Evolutionary conservation across 2,888 invertebrate genomes (phyloP).

Genomic region (Eupithecia abbreviata): DNA sequence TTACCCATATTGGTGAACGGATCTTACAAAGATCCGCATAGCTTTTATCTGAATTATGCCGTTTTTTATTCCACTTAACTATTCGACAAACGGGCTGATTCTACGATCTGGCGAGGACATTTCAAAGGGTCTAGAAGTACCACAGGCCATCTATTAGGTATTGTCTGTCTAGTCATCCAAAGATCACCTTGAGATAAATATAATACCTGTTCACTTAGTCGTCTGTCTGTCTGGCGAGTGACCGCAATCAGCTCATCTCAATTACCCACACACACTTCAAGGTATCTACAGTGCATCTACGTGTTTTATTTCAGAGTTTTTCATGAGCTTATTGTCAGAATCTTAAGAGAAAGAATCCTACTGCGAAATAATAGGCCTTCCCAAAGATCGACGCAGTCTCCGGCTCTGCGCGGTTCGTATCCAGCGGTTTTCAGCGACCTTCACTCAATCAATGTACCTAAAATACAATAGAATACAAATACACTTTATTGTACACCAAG

Average conservation of each 20-base stretch:
- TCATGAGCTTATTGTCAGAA: not conserved
- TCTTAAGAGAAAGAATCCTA: too few species aligned
- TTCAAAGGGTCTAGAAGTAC: too few species aligned
- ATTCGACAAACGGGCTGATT: too few species aligned
- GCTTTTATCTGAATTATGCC: too few species aligned
- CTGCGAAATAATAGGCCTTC: not conserved
- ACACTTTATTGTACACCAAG: too few species aligned
- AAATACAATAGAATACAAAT: not conserved
- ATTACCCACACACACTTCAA: slow-evolving; percentile 3
- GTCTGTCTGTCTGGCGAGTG: not conserved
- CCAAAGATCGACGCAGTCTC: not conserved
- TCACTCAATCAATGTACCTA: not conserved
- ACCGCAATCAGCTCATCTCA: not conserved
- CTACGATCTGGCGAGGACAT: too few species aligned
- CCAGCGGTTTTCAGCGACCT: too few species aligned
- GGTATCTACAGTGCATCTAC: not conserved
- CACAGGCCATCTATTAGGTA: not conserved
- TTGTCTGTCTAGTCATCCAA: not conserved
- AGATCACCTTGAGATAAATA: not conserved
- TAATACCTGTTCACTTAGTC: not conserved
- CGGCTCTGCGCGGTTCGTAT: not conserved
- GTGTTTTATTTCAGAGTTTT: not conserved
- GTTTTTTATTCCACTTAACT: too few species aligned
- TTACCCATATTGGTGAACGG: too few species aligned
- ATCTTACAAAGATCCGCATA: too few species aligned